A percentile compares a stretch with the other conserved stretches of the same genome.
phyloP scores from a whole-genome alignment of 2,113 vertebrate genomes.

The Accipiter virgatus region DNA sequence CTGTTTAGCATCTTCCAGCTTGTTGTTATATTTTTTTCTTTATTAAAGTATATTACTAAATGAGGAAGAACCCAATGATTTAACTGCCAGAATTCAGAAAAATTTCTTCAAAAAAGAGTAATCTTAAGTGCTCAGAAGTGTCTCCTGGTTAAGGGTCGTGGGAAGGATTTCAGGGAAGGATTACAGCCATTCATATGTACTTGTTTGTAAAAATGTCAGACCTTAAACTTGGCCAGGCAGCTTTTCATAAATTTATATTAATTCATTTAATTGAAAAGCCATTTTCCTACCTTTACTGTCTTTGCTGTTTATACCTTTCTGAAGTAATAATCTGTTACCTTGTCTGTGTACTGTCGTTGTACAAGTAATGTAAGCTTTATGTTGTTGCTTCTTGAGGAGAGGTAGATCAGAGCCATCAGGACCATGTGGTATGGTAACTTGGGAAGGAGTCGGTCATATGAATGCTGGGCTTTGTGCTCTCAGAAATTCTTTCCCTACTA shows the following conservation, averaged over 20 bases:
- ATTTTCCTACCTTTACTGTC: not conserved
- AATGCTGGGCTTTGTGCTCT: not conserved
- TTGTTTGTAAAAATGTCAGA: not conserved
- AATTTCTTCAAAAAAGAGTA: not conserved
- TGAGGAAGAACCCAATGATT: not conserved
- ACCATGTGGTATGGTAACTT: not conserved
- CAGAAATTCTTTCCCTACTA: not conserved
- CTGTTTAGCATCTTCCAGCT: not conserved
- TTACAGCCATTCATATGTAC: not conserved
- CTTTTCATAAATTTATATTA: not conserved
- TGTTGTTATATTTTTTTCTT: not conserved
- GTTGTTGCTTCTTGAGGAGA: not conserved
- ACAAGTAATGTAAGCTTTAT: not conserved
- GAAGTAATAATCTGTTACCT: not conserved
- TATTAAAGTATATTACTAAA: not conserved
- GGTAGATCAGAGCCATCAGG: not conserved
- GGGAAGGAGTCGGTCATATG: not conserved
- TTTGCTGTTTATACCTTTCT: not conserved
- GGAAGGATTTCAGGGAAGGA: not conserved
- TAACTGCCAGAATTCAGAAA: not conserved
- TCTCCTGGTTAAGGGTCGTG: accelerated
- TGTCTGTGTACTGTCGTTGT: not conserved
- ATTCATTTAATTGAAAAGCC: not conserved
- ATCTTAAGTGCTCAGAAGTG: not conserved
- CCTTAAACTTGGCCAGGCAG: not conserved